A percentile compares a stretch with the other conserved stretches of the same genome.
phyloP scores from a whole-genome alignment of 2,888 invertebrate genomes.

The Drosophila formosana region DNA sequence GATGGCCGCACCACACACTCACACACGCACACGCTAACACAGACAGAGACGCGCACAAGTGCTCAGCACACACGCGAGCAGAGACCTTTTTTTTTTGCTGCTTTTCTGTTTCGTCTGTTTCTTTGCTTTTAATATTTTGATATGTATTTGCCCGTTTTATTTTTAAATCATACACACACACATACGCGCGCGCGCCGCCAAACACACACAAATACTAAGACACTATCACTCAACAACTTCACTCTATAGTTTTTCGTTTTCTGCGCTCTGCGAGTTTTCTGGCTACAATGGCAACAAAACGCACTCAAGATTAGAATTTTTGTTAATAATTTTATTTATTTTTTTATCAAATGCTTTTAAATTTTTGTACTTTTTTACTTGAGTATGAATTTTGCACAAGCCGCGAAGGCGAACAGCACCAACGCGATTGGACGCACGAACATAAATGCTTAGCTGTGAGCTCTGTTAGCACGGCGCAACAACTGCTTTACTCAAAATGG shows the following conservation, averaged over 20 bases:
- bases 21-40: constrained; percentile 7
- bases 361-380: constrained; percentile 1
- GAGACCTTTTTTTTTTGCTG: constrained; percentile 27
- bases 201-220: constrained; percentile 25
- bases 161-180: constrained; percentile 73
- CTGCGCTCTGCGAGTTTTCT: constrained; percentile 11
- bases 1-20: constrained; percentile 36
- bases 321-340: not conserved
- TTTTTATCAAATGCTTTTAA: constrained; percentile 6
- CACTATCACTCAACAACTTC: constrained; percentile 33
- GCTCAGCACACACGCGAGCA: constrained; percentile 33
- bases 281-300: not conserved
- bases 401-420: constrained; percentile 44
- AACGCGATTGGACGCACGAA: constrained; percentile 49
- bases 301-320: constrained; percentile 12
- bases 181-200: constrained; percentile 8
- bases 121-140: constrained; percentile 69
- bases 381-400: constrained; percentile 12
- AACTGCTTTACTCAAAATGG: constrained; percentile 49
- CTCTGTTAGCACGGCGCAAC: constrained; percentile 15
- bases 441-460: constrained; percentile 36
- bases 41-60: constrained; percentile 30
- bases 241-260: not conserved
- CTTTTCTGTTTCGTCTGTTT: constrained; percentile 39
- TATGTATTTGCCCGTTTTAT: constrained; percentile 79